These are phyloP conservation scores for Alcedo quadribrachys DNA, from an alignment of 2,797 vertebrate species.

Conservation along the genomic window DNA sequence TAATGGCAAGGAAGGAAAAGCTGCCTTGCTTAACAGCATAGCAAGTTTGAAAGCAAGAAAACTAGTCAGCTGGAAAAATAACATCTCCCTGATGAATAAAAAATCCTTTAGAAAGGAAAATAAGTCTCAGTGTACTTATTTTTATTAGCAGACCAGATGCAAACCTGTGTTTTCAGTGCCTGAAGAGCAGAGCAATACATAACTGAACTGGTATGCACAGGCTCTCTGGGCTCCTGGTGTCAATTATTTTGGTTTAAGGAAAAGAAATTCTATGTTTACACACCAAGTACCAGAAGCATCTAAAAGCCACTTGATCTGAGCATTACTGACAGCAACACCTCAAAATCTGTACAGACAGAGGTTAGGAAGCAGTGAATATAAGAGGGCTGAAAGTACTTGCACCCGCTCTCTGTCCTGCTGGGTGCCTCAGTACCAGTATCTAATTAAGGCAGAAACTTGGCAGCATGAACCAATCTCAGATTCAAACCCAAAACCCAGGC, in stretches of 20 bases:
- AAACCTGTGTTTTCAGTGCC: not conserved
- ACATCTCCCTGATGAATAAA: not conserved
- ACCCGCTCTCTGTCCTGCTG: not conserved
- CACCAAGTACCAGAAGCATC: not conserved
- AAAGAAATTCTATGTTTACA: not conserved
- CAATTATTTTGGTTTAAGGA: not conserved
- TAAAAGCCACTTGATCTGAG: not conserved
- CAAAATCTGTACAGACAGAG: not conserved
- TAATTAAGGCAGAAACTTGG: not conserved
- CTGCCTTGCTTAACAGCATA: not conserved
- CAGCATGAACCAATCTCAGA: not conserved
- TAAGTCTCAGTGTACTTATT: not conserved
- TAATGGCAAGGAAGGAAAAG: not conserved
- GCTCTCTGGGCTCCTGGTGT: not conserved
- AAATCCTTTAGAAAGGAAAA: not conserved
- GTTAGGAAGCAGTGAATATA: not conserved
- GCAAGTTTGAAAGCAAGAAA: not conserved
- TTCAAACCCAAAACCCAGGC: not conserved
- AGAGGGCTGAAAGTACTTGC: not conserved
- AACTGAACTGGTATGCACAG: rapidly evolving
- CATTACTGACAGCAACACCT: not conserved
- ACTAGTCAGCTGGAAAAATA: not conserved
- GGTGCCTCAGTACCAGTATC: not conserved
- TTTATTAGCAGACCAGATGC: not conserved
- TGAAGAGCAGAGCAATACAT: not conserved